A percentile compares a stretch with the other conserved stretches of the same genome.
Evolutionary conservation across 1,140 invertebrate genomes (phyloP).

Genomic region (Polyergus mexicanus): DNA sequence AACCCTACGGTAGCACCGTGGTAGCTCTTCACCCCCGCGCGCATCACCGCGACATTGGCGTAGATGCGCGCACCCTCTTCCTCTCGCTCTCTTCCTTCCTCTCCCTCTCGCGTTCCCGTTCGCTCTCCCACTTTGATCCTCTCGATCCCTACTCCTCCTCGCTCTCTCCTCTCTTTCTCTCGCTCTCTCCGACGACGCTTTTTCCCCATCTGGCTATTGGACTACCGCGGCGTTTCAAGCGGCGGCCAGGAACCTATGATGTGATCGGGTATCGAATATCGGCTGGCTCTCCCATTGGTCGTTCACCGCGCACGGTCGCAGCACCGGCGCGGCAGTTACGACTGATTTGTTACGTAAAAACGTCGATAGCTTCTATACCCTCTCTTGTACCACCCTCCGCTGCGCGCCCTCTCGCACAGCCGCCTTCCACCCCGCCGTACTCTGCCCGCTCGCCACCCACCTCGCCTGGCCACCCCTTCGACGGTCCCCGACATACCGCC

Average conservation of each 20-base stretch:
- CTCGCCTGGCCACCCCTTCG: slow-evolving; percentile 75
- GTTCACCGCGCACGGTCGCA: slow-evolving; percentile 84
- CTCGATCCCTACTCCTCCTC: slow-evolving; percentile 74
- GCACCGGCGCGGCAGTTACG: slow-evolving; percentile 84
- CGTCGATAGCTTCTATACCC: slow-evolving; percentile 86
- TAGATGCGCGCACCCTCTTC: slow-evolving; percentile 71
- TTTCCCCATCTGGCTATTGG: slow-evolving; percentile 86
- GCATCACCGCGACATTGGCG: slow-evolving; percentile 72
- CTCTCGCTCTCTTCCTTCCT: slow-evolving; percentile 66
- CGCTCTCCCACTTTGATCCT: slow-evolving; percentile 67
- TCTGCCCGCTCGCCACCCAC: slow-evolving; percentile 66
- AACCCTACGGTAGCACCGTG: slow-evolving; percentile 67
- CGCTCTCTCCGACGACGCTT: slow-evolving; percentile 78
- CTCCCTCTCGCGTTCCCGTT: slow-evolving; percentile 69
- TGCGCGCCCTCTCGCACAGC: slow-evolving; percentile 67
- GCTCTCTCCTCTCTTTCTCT: slow-evolving; percentile 61
- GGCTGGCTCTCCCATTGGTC: slow-evolving; percentile 85
- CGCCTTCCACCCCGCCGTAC: slow-evolving; percentile 45
- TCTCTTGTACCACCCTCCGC: slow-evolving; percentile 74
- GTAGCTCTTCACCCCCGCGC: slow-evolving; percentile 67
- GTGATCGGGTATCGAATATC: slow-evolving; percentile 87
- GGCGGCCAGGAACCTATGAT: slow-evolving; percentile 84
- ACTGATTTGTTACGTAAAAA: slow-evolving; percentile 88
- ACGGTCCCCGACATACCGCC: slow-evolving; percentile 76
- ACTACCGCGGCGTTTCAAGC: slow-evolving; percentile 80